These are phyloP conservation scores for Drosophila phalerata DNA, from an alignment of 2,888 invertebrate genomes.

Conservation along the genomic window DNA sequence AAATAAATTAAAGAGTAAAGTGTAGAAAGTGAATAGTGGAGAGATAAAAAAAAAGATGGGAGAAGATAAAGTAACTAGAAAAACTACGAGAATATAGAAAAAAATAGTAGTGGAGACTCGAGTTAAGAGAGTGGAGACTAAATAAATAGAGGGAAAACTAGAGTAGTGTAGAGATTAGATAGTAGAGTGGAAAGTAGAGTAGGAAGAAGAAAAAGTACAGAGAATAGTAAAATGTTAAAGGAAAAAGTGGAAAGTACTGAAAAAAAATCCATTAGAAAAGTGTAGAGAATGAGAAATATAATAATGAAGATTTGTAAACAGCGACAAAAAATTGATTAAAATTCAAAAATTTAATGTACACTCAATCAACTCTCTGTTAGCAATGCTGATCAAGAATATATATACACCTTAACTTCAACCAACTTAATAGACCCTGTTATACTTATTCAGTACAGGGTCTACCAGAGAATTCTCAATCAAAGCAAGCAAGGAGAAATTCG, in stretches of 20 bases:
- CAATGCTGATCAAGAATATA: not conserved
- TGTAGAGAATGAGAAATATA: no score
- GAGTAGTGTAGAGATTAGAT: not conserved
- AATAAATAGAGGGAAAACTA: not conserved
- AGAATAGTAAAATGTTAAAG: no score
- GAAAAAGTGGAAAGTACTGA: no score
- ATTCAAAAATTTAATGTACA: not conserved
- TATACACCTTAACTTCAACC: not conserved
- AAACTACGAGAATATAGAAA: not conserved
- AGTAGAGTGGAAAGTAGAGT: not conserved
- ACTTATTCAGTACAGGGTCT: not conserved
- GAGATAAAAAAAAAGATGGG: not conserved
- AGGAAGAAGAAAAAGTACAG: not conserved
- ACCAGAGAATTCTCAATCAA: not conserved
- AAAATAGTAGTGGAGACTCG: not conserved
- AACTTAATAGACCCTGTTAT: not conserved
- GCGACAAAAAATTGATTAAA: not conserved
- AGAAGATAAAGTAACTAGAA: not conserved
- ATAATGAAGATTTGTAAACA: not conserved
- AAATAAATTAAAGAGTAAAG: no score
- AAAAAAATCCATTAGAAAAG: no score
- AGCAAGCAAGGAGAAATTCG: slow-evolving; percentile 1
- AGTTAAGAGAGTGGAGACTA: not conserved
- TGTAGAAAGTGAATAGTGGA: not conserved
- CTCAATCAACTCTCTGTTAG: no score